Evolutionary conservation across 1,140 invertebrate species (phyloP), one percentile per base, ranked within the genome.

Genomic region (Penaeus vannamei): DNA sequence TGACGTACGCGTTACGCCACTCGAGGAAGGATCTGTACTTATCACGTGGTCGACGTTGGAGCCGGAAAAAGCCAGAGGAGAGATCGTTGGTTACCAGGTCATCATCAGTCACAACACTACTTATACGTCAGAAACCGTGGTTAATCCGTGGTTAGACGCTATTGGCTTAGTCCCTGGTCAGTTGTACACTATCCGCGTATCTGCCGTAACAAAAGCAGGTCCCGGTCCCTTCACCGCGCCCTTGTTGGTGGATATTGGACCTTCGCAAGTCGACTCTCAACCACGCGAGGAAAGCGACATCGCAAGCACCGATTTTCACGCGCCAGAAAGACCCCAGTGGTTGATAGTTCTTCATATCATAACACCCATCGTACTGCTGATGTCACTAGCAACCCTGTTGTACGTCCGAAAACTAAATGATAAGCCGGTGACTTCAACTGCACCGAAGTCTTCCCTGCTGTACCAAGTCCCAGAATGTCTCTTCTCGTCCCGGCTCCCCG

Each of bases 51-150:
- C 86, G 12, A 36, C 61, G 22, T 66, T 91, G 69, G 69, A 53
- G 26, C 42, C 32, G 8, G 81, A 72, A n/a, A 87, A 90, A n/a
- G 86, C 88, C 23, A 76, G 89, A 1, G 91, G 91, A 1, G 32
- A 80, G 32, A 60, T 91, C 10, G n/a, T 86, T 22, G 91, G 91
- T 12, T 91, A 91, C 84, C 89, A 77, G 29, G 91, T 91, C 17
- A 84, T 66, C 12, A 62, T 87, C 20, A 85, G 79, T 60, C 84
- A 87, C 85, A 90, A 91, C 76, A 82, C 88, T 8, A 90, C 84
- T 29, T 79, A 85, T 10, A 85, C 60, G 10, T 82, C 84, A 53
- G 60, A 91, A 53, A 87, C 86, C 36, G 87, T 89, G 36, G 82
- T 42, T 2, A 87, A 84, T 22, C 87, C 88, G 19, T 91, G 90